Base-by-base conservation (phyloP, 2,113 vertebrate species). In the Emydocephalus ijimae region DNA sequence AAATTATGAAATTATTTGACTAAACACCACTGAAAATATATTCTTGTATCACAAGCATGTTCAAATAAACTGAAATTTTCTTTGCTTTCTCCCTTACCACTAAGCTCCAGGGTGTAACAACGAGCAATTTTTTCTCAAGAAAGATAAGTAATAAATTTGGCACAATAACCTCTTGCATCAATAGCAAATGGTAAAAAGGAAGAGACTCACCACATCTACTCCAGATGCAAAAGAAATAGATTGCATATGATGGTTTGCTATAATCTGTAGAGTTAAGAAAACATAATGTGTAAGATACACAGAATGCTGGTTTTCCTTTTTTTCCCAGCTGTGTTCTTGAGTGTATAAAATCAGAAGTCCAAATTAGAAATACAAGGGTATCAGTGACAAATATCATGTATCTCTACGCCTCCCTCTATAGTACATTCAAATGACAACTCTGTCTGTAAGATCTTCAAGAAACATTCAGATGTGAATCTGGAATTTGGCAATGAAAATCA, bases 181-280 rank as follows among this genome's bases (percentile, higher is more conserved):
- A 11, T 88, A 52, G 15, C 55, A 90, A 0, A 1, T 8, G 24
- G 11, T 43, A 81, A 34, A 81, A 81, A 23, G 43, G 91, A 87
- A n/a, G 48, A 48, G 88, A 95, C 99, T 99, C 98, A 99, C 99
- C 96, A 98, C 98, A 95, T 99, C 99, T 95, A 99, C 99, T 89
- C 99, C 99, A 21, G 99, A 99, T 14, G 99, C 99, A 94, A 99
- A 99, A 94, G 99, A 99, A 97, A 99, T 99, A 88, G 99, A 99
- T 96, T 99, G 99, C 99, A 99, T 99, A 93, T 99, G 99, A 97
- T 99, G 99, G 95, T 99, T 99, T 92, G 99, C 99, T 97, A 99
- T 99, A 95, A 99, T 99, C 99, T 99, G 98, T 96, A 54, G 74
- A 64, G 94, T 89, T 91, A 45, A 55, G 57, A 69, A 59, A 9